These are phyloP conservation scores for Acrocera orbiculus DNA, from an alignment of 2,888 invertebrate genomes.

Conservation along the genomic window DNA sequence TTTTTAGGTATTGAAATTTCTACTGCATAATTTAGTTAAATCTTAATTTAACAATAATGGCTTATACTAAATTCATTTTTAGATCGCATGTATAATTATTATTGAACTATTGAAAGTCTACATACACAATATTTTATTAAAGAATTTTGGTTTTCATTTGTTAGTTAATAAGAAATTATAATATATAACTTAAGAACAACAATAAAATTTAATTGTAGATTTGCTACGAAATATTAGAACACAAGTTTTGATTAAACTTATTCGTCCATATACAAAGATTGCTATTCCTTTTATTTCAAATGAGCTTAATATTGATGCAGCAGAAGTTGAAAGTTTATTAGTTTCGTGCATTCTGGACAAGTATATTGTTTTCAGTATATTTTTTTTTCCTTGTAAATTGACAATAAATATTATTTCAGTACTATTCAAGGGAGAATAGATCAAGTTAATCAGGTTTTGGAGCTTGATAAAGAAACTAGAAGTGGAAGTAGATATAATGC, in stretches of 20 bases:
- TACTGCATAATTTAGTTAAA: no score
- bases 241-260: slow-evolving; percentile 90
- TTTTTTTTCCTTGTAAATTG: not conserved
- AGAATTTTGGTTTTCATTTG: no score
- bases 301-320: slow-evolving; percentile 80
- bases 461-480: slow-evolving; percentile 61
- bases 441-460: slow-evolving; percentile 88
- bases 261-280: slow-evolving; percentile 94
- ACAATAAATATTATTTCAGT: slow-evolving; percentile 30
- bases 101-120: no score
- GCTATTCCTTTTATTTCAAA: slow-evolving; percentile 96
- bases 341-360: slow-evolving; percentile 97
- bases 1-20: no score
- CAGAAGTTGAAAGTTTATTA: slow-evolving; percentile 88
- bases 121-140: no score
- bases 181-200: not conserved
- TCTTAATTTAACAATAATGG: no score
- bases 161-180: no score
- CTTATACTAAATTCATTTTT: no score
- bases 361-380: slow-evolving; percentile 37
- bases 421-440: slow-evolving; percentile 75
- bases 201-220: slow-evolving; percentile 46
- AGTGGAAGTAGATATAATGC: slow-evolving; percentile 80
- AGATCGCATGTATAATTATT: no score
- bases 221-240: slow-evolving; percentile 88